Conservation (phyloP, 2,888 invertebrate genomes). For the Asteroscopus sphinx region DNA sequence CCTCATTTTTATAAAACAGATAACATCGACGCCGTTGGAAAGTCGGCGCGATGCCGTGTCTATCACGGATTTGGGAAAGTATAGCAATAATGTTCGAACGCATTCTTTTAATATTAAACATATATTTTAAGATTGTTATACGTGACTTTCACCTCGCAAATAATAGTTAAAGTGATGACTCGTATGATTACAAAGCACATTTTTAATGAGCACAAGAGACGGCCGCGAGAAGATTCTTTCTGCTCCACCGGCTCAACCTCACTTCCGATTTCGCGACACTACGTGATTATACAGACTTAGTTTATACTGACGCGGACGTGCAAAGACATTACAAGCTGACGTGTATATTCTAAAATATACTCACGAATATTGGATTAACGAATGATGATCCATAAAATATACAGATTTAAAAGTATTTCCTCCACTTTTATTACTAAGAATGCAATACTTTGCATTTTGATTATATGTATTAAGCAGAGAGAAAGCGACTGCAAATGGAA, state of each 20-base stretch:
- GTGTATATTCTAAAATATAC: not conserved
- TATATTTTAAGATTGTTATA: constrained; percentile 62
- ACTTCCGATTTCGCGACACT: constrained; percentile 14
- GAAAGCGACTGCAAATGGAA: constrained; percentile 45
- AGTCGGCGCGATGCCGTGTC: constrained; percentile 65
- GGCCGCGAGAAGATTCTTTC: constrained; percentile 9
- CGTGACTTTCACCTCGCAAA: constrained; percentile 69
- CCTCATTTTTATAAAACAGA: constrained; percentile 70
- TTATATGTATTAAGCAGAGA: constrained; percentile 23
- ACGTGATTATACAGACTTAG: constrained; percentile 6
- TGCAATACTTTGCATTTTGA: constrained; percentile 21
- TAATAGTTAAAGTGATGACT: constrained; percentile 55
- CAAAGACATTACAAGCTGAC: too few species aligned
- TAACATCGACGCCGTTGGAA: constrained; percentile 66
- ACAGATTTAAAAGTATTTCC: constrained; percentile 8
- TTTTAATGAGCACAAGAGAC: constrained; percentile 50
- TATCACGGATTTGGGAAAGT: constrained; percentile 77
- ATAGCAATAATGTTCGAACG: constrained; percentile 69
- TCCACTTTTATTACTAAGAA: constrained; percentile 1
- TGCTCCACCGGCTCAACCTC: constrained; percentile 5
- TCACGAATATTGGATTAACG: constrained; percentile 1
- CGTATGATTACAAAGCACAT: constrained; percentile 54
- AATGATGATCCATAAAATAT: not conserved
- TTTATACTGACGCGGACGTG: too few species aligned
- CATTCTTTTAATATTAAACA: constrained; percentile 65